These are phyloP conservation scores for Drosophila macrospina DNA, from an alignment of 2,888 invertebrate species.

Conservation along the genomic window DNA sequence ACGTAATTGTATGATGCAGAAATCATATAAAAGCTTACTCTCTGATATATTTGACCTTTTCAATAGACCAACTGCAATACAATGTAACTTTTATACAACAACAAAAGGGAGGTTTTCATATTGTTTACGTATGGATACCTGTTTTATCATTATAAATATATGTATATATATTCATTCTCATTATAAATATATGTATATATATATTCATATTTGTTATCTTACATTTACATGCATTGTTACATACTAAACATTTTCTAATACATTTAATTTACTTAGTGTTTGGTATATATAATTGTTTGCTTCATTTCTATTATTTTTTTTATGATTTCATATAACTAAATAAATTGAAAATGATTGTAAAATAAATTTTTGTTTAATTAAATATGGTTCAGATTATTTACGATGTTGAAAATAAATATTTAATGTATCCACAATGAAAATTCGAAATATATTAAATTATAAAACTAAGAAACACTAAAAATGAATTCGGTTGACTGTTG, in stretches of 20 bases:
- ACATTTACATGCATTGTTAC: constrained; percentile 63
- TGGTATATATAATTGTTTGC: constrained; percentile 30
- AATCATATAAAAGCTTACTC: not conserved
- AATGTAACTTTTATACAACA: constrained; percentile 47
- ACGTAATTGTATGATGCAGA: constrained; percentile 14
- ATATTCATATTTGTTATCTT: constrained; percentile 60
- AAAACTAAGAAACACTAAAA: constrained; percentile 8
- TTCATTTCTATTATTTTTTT: constrained; percentile 20
- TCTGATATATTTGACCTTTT: not conserved
- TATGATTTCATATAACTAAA: constrained; percentile 23
- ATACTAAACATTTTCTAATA: constrained; percentile 79
- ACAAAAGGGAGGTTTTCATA: constrained; percentile 16
- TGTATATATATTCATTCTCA: constrained; percentile 32
- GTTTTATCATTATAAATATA: constrained; percentile 35
- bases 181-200: constrained; percentile 38
- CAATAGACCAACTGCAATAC: constrained; percentile 1
- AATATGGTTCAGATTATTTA: no score
- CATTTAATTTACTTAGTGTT: constrained; percentile 63
- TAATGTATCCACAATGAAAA: constrained; percentile 29
- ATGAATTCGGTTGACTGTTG: constrained; percentile 6
- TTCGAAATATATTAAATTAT: not conserved
- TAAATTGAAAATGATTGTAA: constrained; percentile 1
- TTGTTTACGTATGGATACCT: constrained; percentile 31
- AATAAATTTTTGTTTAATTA: not conserved
- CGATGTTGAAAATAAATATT: no score